These are phyloP conservation scores for Piliocolobus tephrosceles DNA, from an alignment of 2,113 vertebrate genomes.

Conservation along the genomic window DNA sequence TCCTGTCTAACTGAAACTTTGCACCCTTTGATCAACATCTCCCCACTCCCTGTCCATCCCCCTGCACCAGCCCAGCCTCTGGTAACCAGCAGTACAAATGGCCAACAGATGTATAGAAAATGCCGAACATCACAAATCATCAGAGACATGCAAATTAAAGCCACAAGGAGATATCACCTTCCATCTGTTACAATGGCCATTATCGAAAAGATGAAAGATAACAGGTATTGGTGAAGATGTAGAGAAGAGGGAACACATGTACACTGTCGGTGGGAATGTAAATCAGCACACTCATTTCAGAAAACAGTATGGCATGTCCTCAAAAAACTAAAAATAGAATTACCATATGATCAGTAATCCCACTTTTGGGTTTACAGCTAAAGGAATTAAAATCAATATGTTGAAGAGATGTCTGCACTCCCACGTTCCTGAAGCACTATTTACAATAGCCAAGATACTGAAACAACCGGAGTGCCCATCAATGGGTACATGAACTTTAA, in stretches of 20 bases:
- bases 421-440: neutral
- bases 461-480: neutral
- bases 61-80: neutral
- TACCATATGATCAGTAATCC: neutral
- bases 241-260: neutral
- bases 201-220: neutral
- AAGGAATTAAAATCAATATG: neutral
- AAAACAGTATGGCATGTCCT: neutral
- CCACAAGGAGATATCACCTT: neutral
- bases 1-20: neutral
- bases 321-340: neutral
- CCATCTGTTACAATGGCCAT: neutral
- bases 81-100: neutral
- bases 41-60: neutral
- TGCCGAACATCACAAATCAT: neutral
- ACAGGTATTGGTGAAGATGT: neutral
- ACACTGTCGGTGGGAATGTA: neutral
- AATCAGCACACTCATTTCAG: neutral
- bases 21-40: neutral
- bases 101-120: neutral
- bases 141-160: neutral
- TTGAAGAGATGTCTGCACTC: neutral
- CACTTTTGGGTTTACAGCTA: neutral
- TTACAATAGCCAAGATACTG: neutral
- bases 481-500: neutral